Evolutionary conservation across 2,797 vertebrate species (phyloP), one percentile per base, ranked within the genome.

Genomic region (Fundulus diaphanus): DNA sequence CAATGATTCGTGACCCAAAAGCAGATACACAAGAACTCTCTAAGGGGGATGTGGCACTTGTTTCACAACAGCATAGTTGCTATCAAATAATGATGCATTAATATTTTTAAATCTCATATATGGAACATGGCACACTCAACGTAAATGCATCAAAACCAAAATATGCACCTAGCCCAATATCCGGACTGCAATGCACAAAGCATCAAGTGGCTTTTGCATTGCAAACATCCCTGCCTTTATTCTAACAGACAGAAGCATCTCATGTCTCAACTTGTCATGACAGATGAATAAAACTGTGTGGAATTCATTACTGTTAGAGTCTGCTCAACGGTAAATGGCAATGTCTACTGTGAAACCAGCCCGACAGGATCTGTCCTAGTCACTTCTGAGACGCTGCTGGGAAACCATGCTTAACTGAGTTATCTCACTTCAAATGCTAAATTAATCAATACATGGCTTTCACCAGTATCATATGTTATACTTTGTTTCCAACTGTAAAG

Each of bases 271-370:
- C 94, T 77, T 27, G 91, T 82, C 79, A 70, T 59, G 67, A 48
- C 57, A 77, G 80, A 85, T 90, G 84, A 91, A 76, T 84, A 68
- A 61, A 83, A 86, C 82, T 70, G 56, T 68, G 70, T 13, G 63
- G 78, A 74, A 89, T 91, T 92, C 81, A 85, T 83, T 75, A 29
- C 85, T 78, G 88, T 88, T 84, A 87, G 72, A 80, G 73, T 82
- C 79, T 57, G 65, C 78, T 85, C 40, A 61, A 31, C 85, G 73
- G 76, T 83, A 73, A 86, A 76, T 37, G 77, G 73, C 8, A 22
- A 74, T 65, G 37, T 48, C 56, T 40, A 57, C 68, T 68, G 83
- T 75, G 70, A 83, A 93, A 94, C 93, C 85, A 83, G 93, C 81
- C 82, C 52, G 61, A 89, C 89, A 72, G 82, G 86, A 83, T 93